phyloP scores from a whole-genome alignment of 2,797 vertebrate genomes.

The Lacerta bilineata region DNA sequence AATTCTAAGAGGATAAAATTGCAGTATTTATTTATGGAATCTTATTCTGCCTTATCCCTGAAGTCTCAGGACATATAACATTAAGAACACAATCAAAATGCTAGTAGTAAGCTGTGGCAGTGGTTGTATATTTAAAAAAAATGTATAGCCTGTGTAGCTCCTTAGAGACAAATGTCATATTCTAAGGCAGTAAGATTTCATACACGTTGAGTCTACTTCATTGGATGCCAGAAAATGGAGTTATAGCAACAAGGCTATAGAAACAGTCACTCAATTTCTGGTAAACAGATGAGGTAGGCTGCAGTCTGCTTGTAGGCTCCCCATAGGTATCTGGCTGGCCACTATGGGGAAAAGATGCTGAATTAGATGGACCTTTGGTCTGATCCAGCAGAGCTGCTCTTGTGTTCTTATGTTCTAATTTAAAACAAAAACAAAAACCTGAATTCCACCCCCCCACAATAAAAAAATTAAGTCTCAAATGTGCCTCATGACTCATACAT shows the following conservation, averaged over 20 bases:
- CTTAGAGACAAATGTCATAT: slow-evolving; percentile 5
- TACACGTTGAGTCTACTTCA: neutral
- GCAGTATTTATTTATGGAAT: slow-evolving; percentile 46
- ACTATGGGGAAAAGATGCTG: neutral
- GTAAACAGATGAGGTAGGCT: neutral
- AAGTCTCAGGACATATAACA: slow-evolving; percentile 44
- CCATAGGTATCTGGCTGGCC: neutral
- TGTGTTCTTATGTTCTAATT: neutral
- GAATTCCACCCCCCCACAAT: neutral
- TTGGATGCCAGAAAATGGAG: slow-evolving; percentile 1
- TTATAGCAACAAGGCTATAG: neutral
- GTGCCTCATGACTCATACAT: neutral
- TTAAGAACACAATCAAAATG: slow-evolving; percentile 11
- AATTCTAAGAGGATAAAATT: slow-evolving; percentile 62
- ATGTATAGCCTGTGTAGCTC: neutral
- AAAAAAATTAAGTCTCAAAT: neutral
- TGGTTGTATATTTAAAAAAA: neutral
- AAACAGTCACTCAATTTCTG: neutral
- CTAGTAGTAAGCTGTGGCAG: neutral
- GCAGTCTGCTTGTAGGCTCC: neutral
- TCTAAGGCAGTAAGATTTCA: slow-evolving; percentile 10
- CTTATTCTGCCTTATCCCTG: slow-evolving; percentile 47
- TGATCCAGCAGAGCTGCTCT: neutral
- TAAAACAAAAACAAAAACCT: too few species aligned
- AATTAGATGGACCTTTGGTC: neutral